Evolutionary conservation across 1,140 invertebrate species (phyloP), one percentile per base, ranked within the genome.

Genomic region (Zaprionus taronus): DNA sequence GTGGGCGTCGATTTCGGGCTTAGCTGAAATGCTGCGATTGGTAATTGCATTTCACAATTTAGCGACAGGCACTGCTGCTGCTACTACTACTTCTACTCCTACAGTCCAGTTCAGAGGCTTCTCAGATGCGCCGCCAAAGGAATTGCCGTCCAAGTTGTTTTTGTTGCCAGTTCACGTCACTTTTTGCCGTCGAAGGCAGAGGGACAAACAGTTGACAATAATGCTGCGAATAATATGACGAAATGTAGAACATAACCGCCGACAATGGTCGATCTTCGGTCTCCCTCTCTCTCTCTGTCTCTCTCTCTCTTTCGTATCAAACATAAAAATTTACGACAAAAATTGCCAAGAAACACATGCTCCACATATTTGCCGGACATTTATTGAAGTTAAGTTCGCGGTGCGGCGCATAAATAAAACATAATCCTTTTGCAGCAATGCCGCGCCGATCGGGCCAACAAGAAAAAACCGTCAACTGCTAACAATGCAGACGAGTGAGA

Each of bases 301-400:
- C n/a, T n/a, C n/a, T 17, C 0, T 51, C 47, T 5, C 9, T 11
- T 20, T 51, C 34, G 67, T 60, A 77, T 83, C 77, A 91, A 91
- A 80, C 79, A 85, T 91, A 92, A 87, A 92, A 92, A 91, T 91
- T 87, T 81, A 91, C 91, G 91, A 91, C 91, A 85, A 87, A 91
- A 91, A 91, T 92, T 89, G 90, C 78, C 77, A 82, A 82, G 84
- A 91, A 92, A 92, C 91, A 92, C 91, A 92, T 92, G 91, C 91
- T 92, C 91, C 91, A 92, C 91, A 92, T 92, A 92, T 91, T 92
- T 92, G 91, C 85, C 81, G 89, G 91, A 92, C 91, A 92, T 92
- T 92, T 92, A 92, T 92, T 92, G 91, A 90, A 92, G 91, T 91
- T 92, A 92, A 92, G 89, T 92, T 92, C 80, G 83, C 80, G 80